These are phyloP conservation scores for Galeruca laticollis DNA, from an alignment of 2,888 invertebrate species.

Conservation along the genomic window DNA sequence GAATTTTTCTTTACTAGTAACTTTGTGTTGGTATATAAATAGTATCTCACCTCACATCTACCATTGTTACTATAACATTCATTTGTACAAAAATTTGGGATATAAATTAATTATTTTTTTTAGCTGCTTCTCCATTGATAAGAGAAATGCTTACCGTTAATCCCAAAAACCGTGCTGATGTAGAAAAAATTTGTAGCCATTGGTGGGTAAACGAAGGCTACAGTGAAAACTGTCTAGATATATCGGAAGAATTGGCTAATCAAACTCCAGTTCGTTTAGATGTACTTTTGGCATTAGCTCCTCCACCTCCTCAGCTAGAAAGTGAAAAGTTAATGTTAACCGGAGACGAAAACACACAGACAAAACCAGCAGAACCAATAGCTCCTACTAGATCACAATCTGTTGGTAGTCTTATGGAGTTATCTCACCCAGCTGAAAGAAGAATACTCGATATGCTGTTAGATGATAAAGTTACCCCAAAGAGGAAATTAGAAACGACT, in stretches of 20 bases:
- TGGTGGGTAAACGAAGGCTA: slow-evolving; percentile 97
- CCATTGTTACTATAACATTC: too few species aligned
- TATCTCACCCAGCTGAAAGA: slow-evolving; percentile 77
- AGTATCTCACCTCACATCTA: too few species aligned
- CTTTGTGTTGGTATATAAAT: too few species aligned
- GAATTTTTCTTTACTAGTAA: too few species aligned
- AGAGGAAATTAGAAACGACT: slow-evolving; percentile 82
- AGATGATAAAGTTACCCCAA: slow-evolving; percentile 73
- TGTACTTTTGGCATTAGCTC: slow-evolving; percentile 85
- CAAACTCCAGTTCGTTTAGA: slow-evolving; percentile 88
- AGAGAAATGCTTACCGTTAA: slow-evolving; percentile 95
- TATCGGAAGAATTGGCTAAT: slow-evolving; percentile 89
- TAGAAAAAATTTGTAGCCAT: slow-evolving; percentile 94
- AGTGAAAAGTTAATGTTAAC: slow-evolving; percentile 81
- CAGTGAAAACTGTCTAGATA: slow-evolving; percentile 83
- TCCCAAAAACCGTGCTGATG: slow-evolving; percentile 88
- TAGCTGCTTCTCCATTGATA: slow-evolving; percentile 94
- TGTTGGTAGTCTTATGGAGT: slow-evolving; percentile 80
- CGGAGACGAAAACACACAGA: slow-evolving; percentile 63
- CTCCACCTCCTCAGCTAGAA: slow-evolving; percentile 80
- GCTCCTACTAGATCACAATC: slow-evolving; percentile 73
- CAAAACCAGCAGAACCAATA: slow-evolving; percentile 58
- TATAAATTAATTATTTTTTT: slow-evolving; percentile 13
- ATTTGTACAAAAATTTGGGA: neutral
- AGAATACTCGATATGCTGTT: slow-evolving; percentile 80